Evolutionary conservation across 2,888 invertebrate species (phyloP).

Genomic region (Marasmarcha lunaedactyla): DNA sequence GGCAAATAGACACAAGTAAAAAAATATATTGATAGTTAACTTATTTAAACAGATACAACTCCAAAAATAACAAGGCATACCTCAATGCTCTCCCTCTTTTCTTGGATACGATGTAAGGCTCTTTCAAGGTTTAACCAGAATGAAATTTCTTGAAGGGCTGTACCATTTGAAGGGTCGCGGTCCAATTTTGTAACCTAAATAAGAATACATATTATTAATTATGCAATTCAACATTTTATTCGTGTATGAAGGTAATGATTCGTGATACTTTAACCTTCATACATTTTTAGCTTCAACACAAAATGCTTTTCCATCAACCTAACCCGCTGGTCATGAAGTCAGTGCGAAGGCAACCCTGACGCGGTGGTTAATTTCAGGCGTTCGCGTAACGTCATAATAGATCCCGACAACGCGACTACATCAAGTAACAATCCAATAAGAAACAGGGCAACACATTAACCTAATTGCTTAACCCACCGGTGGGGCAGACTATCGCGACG

Average conservation of each 20-base stretch:
- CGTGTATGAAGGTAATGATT: background rate
- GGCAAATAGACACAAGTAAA: conserved; percentile 9
- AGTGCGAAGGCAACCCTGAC: too few relatives aligned
- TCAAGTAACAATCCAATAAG: too few relatives aligned
- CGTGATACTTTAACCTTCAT: background rate
- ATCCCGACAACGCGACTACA: too few relatives aligned
- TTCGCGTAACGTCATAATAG: too few relatives aligned
- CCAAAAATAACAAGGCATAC: conserved; percentile 45
- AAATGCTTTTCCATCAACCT: too few relatives aligned
- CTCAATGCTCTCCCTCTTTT: conserved; percentile 96
- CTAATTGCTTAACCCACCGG: too few relatives aligned
- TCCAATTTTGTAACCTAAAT: conserved; percentile 94
- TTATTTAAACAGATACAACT: background rate
- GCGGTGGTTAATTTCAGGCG: too few relatives aligned
- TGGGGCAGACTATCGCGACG: too few relatives aligned
- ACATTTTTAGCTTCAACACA: too few relatives aligned
- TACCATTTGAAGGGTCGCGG: conserved; percentile 97
- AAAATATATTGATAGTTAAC: conserved; percentile 1
- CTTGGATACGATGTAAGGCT: conserved; percentile 95
- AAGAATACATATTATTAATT: background rate
- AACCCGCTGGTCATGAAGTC: too few relatives aligned
- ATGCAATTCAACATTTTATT: conserved; percentile 4
- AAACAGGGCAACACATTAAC: too few relatives aligned
- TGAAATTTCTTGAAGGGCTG: conserved; percentile 97
- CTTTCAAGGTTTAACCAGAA: conserved; percentile 99